Conservation (phyloP, 1,140 invertebrate genomes). For the Zeugodacus cucurbitae region DNA sequence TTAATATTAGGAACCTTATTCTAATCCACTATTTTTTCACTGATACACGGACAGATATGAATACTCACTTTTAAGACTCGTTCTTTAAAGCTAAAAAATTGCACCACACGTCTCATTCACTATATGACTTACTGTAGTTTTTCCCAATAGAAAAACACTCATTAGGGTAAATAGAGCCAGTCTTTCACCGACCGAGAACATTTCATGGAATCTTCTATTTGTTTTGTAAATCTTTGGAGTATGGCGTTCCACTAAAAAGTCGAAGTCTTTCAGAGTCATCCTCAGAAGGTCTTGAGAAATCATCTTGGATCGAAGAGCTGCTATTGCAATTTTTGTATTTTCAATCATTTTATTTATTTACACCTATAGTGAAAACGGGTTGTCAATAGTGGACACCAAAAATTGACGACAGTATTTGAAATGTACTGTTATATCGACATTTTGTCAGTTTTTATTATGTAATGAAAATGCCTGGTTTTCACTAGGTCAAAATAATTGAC, state of each 20-base stretch:
- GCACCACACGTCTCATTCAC: neutral
- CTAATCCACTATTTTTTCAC: neutral
- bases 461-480: no score
- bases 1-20: neutral
- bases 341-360: neutral
- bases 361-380: neutral
- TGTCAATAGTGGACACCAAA: neutral
- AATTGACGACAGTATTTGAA: neutral
- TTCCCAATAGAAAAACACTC: no score
- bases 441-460: neutral
- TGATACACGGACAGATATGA: neutral
- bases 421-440: neutral
- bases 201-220: neutral
- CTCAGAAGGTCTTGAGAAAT: neutral
- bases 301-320: neutral
- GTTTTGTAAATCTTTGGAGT: neutral
- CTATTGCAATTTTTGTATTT: neutral
- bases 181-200: neutral
- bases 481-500: no score
- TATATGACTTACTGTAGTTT: neutral
- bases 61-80: neutral
- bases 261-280: neutral
- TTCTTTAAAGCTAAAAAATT: neutral
- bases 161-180: neutral
- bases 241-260: no score